Evolutionary conservation across 2,113 vertebrate genomes (phyloP), one percentile per base, ranked within the genome.

Genomic region (Ondatra zibethicus): DNA sequence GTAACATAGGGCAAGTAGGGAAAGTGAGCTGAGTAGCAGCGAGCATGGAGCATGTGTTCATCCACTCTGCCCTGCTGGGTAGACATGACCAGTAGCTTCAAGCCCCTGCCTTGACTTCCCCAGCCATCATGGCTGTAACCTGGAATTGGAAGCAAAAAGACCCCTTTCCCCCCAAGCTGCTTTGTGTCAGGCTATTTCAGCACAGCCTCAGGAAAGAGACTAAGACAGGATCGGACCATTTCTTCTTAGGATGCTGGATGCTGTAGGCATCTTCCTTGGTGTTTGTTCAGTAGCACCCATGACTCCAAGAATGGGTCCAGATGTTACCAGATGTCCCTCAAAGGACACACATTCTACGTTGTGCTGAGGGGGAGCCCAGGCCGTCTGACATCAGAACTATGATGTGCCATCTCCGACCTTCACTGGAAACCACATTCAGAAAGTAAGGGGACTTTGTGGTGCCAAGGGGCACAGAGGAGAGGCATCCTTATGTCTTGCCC

Each of bases 401-500:
- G 55, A 39, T 11, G 0, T 4, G 42, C 52, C 63, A 0, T 45
- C 17, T 0, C 68, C 13, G 31, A 70, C 77, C 23, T 73, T 29
- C 66, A 3, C 0, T 7, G 47, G 52, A 77, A 66, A 78, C 84
- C 61, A 5, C 0, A 42, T n/a, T 70, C 68, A 61, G 92, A 84
- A 68, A 39, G n/a, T 2, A 5, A 25, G 91, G 55, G 70, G 5
- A 31, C 50, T 81, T 50, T 42, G 29, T 73, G 36, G 27, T 61
- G 47, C 85, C 4, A 11, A 29, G n/a, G 58, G 77, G 29, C 45
- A 0, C 72, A 39, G 13, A 58, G 73, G 55, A 66, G 9, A 21
- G 55, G 29, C 14, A 9, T 11, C 36, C 12, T 0, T 5, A 6
- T 39, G n/a, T 21, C 25, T 39, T 29, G 42, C 17, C 86, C 45